phyloP scores from a whole-genome alignment of 2,888 invertebrate species.

The Sarcophaga subvicina region DNA sequence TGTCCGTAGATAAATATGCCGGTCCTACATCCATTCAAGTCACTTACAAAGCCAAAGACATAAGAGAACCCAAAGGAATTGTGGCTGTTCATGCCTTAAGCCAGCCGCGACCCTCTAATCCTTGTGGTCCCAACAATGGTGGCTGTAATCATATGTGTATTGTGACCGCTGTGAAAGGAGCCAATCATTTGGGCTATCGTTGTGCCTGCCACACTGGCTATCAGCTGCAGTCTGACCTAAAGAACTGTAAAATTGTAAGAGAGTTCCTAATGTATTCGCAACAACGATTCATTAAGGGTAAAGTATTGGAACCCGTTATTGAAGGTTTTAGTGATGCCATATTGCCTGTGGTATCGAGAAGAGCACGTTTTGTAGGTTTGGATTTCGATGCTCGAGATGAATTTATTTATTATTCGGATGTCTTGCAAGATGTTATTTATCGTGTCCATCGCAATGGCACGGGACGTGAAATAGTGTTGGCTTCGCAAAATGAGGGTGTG shows the following conservation, averaged over 20 bases:
- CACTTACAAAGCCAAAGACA: slow-evolving; percentile 90
- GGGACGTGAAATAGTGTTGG: slow-evolving; percentile 93
- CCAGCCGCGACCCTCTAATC: slow-evolving; percentile 89
- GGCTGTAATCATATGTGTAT: slow-evolving; percentile 97
- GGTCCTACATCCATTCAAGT: slow-evolving; percentile 90
- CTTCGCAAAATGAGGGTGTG: slow-evolving; percentile 98
- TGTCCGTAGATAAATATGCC: slow-evolving; percentile 93
- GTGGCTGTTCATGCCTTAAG: slow-evolving; percentile 91
- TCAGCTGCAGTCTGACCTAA: slow-evolving; percentile 87
- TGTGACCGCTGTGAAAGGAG: slow-evolving; percentile 88
- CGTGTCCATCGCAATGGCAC: slow-evolving; percentile 90
- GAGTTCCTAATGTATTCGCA: slow-evolving; percentile 98
- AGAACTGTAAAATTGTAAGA: slow-evolving; percentile 90
- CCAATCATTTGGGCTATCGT: slow-evolving; percentile 90
- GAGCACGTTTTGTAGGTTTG: slow-evolving; percentile 96
- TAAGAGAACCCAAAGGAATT: slow-evolving; percentile 91
- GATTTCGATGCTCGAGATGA: slow-evolving; percentile 96
- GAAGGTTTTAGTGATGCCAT: slow-evolving; percentile 98
- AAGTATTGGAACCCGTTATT: slow-evolving; percentile 92
- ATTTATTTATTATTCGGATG: slow-evolving; percentile 98
- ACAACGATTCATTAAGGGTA: slow-evolving; percentile 97
- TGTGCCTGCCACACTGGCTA: slow-evolving; percentile 97
- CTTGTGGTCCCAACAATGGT: slow-evolving; percentile 93
- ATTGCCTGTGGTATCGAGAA: slow-evolving; percentile 93
- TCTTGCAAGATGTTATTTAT: slow-evolving; percentile 96